These are phyloP conservation scores for honey bee (Apis mellifera) DNA, from an alignment of 1,140 invertebrate genomes.

Conservation along the genomic window Amel_HAv3.1 CM009944.2:5311501-5312000, in stretches of 20 bases:
- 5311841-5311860: slow-evolving; percentile 33
- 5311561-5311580: slow-evolving; percentile 3
- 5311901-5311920: not conserved
- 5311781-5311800: slow-evolving; percentile 28
- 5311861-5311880: slow-evolving; percentile 34
- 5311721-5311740: slow-evolving; percentile 59
- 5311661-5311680: slow-evolving; percentile 35
- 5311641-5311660: not conserved
- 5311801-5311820: slow-evolving; percentile 51
- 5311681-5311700: slow-evolving; percentile 39
- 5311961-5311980: too few relatives aligned
- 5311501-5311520: too few relatives aligned
- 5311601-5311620: slow-evolving; percentile 16
- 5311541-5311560: too few relatives aligned
- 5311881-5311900: slow-evolving; percentile 31
- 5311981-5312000: too few relatives aligned
- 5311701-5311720: slow-evolving; percentile 55
- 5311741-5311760: slow-evolving; percentile 59
- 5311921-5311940: not conserved
- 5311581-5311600: slow-evolving; percentile 9
- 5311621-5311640: not conserved
- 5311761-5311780: slow-evolving; percentile 23
- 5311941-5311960: not conserved
- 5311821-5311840: slow-evolving; percentile 14
- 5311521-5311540: too few relatives aligned